A percentile compares a stretch with the other conserved stretches of the same genome.
phyloP scores from a whole-genome alignment of 2,888 invertebrate genomes.

The Copidosoma aretas region DNA sequence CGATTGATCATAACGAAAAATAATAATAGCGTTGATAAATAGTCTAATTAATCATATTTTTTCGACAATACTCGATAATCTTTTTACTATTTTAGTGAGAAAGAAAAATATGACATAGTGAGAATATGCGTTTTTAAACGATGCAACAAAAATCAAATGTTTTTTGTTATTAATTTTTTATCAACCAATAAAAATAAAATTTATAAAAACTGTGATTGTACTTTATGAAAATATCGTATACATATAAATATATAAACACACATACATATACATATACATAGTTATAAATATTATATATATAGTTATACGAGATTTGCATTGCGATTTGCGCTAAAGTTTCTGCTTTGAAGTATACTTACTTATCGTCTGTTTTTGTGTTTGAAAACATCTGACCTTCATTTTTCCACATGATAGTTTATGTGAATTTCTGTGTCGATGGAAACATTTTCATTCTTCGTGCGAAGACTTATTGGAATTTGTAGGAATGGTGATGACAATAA shows the following conservation, averaged over 20 bases:
- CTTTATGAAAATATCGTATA: constrained; percentile 15
- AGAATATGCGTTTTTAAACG: background rate
- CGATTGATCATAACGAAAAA: background rate
- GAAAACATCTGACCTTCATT: background rate
- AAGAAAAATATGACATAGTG: background rate
- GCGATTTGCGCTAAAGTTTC: constrained; percentile 15
- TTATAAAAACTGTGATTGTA: constrained; percentile 20
- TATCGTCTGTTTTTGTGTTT: constrained; percentile 16
- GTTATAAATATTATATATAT: background rate
- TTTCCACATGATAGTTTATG: background rate
- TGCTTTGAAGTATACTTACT: constrained; percentile 23
- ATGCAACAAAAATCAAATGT: background rate
- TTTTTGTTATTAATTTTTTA: background rate
- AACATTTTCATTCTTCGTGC: constrained; percentile 21
- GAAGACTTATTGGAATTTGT: constrained; percentile 32
- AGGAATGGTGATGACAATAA: constrained; percentile 41
- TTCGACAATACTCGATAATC: constrained; percentile 1
- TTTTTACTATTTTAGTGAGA: constrained; percentile 17
- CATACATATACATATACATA: background rate
- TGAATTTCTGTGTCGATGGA: constrained; percentile 15
- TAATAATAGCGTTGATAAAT: background rate
- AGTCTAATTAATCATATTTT: constrained; percentile 9
- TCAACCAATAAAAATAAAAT: background rate
- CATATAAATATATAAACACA: background rate
- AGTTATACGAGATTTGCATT: background rate